These are phyloP conservation scores for Ceyx erithaca DNA, from an alignment of 2,797 vertebrate genomes.

Conservation along the genomic window DNA sequence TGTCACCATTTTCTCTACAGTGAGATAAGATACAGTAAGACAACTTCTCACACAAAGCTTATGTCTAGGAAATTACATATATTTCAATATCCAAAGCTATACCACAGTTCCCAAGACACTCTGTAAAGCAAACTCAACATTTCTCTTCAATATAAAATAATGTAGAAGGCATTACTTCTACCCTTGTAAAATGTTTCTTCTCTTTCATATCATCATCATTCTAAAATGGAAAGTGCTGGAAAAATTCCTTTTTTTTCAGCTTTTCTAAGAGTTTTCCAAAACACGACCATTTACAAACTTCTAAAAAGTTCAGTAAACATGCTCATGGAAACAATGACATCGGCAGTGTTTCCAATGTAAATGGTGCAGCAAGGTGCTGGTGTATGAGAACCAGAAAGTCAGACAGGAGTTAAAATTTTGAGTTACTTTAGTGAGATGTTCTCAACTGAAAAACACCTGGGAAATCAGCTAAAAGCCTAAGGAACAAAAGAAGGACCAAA, in stretches of 20 bases:
- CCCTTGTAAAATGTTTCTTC: background rate
- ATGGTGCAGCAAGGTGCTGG: background rate
- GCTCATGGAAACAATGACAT: background rate
- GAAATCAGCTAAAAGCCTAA: background rate
- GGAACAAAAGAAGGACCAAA: background rate
- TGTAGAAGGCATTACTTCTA: background rate
- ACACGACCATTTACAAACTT: background rate
- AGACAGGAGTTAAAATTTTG: background rate
- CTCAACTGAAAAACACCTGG: background rate
- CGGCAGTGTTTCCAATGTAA: background rate
- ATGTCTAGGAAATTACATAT: background rate
- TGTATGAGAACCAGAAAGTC: background rate
- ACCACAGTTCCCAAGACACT: background rate
- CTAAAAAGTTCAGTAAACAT: background rate
- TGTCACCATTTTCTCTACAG: background rate
- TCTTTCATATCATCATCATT: background rate
- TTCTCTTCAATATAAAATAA: background rate
- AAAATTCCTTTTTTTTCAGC: background rate
- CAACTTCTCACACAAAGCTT: background rate
- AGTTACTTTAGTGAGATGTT: background rate
- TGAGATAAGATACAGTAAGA: background rate
- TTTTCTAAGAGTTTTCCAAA: conserved; percentile 1
- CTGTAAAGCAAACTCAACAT: background rate
- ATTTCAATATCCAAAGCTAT: background rate
- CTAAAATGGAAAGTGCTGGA: background rate